Evolutionary conservation across 2,113 vertebrate genomes (phyloP), one percentile per base, ranked within the genome.

Genomic region (Antechinus stuartii): DNA sequence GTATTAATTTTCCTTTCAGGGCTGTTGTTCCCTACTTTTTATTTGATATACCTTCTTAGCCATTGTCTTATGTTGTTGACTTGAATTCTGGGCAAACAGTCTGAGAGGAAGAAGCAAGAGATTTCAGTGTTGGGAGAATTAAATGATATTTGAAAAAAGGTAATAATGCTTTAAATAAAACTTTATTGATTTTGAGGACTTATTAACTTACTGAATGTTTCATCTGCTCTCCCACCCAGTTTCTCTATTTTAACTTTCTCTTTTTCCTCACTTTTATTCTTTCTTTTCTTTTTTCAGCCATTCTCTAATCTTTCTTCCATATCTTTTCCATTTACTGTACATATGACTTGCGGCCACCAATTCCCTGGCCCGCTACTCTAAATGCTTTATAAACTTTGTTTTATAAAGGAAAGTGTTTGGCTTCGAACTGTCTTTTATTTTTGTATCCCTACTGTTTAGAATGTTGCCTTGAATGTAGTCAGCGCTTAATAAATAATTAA

Each of bases 31-130:
- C 26, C 56, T 57, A 27, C 56, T 57, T 27, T 56, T 56, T 56
- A 26, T 56, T 25, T 61, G 27, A 26, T 61, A 2, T 93, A 30
- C 24, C 89, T 54, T 95, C 53, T 93, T 96, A 96, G 47, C 94
- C 89, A 96, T 96, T 96, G 61, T 93, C 52, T 54, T 49, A 49
- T 91, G 54, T 68, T 95, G 10, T 68, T 68, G 61, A 35, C 61
- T 68, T 68, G 61, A 3, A 16, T 68, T 68, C 30, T 35, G 30
- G 61, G 61, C 35, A 57, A 27, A 57, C 26, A 68, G 30, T 35
- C 30, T 16, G 30, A 61, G 30, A 61, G 14, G 49, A 49, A 25
- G 57, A 30, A 35, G 27, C 27, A 61, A 30, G 27, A 68, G 61
- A 68, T n/a, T 68, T 68, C 30, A 68, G 30, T 61, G 57, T 68